These are phyloP conservation scores for Hormiphora californensis DNA, from an alignment of 37 sponge, comb jelly and placozoan species.

Conservation along the genomic window DNA sequence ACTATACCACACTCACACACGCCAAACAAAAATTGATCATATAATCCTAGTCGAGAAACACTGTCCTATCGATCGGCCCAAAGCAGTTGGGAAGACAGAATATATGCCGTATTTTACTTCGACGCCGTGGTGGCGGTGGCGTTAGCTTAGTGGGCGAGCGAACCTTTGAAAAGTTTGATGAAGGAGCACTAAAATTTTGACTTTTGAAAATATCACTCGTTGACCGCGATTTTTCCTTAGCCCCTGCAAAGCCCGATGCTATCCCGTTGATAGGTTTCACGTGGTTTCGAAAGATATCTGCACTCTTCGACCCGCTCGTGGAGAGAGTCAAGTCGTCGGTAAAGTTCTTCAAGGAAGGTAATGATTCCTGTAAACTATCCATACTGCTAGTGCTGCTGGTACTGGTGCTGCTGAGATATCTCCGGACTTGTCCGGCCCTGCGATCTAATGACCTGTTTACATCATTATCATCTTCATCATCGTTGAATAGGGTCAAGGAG, in stretches of 20 bases:
- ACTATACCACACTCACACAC: background rate
- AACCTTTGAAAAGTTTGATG: background rate
- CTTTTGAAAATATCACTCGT: background rate
- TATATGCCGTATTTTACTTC: background rate
- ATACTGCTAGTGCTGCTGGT: no score
- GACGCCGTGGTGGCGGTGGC: background rate
- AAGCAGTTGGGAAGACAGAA: constrained; percentile 49
- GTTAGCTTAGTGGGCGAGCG: constrained; percentile 46
- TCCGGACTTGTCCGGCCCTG: no score
- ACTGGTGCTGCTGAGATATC: no score
- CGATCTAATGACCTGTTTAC: no score
- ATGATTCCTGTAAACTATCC: no score
- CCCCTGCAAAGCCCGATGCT: no score
- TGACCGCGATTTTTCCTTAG: background rate
- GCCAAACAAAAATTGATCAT: background rate
- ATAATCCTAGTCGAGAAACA: no score
- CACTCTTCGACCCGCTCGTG: constrained; percentile 14
- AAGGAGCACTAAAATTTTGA: background rate
- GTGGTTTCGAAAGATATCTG: constrained; percentile 17
- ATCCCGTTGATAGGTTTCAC: background rate
- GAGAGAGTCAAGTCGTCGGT: no score
- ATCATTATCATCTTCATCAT: no score
- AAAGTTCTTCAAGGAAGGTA: no score
- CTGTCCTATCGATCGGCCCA: background rate
- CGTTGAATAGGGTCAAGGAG: background rate